These are phyloP conservation scores for Spodoptera litura DNA, from an alignment of 1,140 invertebrate species.

Conservation along the genomic window DNA sequence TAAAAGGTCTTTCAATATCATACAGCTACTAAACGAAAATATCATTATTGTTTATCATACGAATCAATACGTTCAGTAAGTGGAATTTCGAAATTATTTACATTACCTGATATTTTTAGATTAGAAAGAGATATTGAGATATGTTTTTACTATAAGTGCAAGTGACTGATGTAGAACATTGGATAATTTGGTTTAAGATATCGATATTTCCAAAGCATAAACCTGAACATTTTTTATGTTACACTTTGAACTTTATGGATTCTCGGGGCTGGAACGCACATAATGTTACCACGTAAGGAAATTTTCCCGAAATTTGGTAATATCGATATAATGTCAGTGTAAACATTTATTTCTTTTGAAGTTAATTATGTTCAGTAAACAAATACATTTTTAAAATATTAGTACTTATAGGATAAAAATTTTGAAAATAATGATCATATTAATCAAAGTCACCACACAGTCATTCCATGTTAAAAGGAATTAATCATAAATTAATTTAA, in stretches of 20 bases:
- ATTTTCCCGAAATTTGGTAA: background rate
- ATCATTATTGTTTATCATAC: too few species aligned
- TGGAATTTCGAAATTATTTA: constrained; percentile 26
- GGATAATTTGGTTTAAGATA: background rate
- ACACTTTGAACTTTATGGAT: background rate
- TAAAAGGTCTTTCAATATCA: too few species aligned
- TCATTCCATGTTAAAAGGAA: too few species aligned
- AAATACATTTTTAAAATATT: too few species aligned
- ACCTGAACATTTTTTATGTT: constrained; percentile 2
- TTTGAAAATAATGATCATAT: too few species aligned
- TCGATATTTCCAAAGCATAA: background rate
- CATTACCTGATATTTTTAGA: constrained; percentile 24
- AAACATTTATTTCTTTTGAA: too few species aligned
- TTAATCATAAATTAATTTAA: too few species aligned
- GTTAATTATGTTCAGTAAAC: too few species aligned
- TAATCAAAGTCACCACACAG: too few species aligned
- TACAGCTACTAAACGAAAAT: too few species aligned
- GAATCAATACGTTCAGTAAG: constrained; percentile 1
- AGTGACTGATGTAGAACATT: background rate
- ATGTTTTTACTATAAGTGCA: background rate
- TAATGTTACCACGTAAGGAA: background rate
- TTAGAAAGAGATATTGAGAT: background rate
- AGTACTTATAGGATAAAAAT: too few species aligned
- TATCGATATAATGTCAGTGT: background rate
- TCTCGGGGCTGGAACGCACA: background rate